Base-by-base conservation (phyloP, 2,888 invertebrate species). In the Scrobipalpa costella region DNA sequence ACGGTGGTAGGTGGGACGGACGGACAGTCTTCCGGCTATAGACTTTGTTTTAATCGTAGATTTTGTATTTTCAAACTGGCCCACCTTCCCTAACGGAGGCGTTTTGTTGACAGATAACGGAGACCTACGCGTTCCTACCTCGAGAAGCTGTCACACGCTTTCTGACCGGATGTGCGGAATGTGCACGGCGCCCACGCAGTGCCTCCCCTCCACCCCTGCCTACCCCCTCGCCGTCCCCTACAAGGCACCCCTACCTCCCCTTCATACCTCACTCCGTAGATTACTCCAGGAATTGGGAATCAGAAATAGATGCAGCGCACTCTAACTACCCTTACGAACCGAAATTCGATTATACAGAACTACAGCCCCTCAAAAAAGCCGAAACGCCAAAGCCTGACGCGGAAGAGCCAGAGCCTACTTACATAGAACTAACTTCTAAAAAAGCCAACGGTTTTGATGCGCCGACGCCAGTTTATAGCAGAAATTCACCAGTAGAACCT, bases 91-190 rank as follows among this genome's bases (percentile, higher is more conserved):
- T 49, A 19, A 55, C 11, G n/a, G 33, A 13, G 21, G 11, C 52
- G 21, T 52, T 55, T 34, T 49, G 15, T 55, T 38, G 11, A 8
- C 94, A 98, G 98, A 98, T 98, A 80, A 98, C 98, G 62, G 98
- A 98, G 92, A 98, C 97, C 67, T 98, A 97, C 92, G 98, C 98
- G 61, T 98, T 98, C 83, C 93, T 98, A 74, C 98, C 98, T 5
- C 95, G 98, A 64, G 98, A 98, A 89, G 98, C 98, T 60, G 98
- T 98, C 82, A 98, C 98, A 66, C 95, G 97, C 76, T 98, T 98
- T 92, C 94, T 98, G 66, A 95, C 98, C 86, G 97, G 98, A 76
- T 98, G 98, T 86, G 95, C 96, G 52, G 98, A 98, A 87, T 98
- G 98, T 87, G 96, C 97, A 81, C 94, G 96, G 80, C 94, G 95